phyloP scores from a whole-genome alignment of 2,113 vertebrate genomes.

The Oryctolagus cuniculus region DNA sequence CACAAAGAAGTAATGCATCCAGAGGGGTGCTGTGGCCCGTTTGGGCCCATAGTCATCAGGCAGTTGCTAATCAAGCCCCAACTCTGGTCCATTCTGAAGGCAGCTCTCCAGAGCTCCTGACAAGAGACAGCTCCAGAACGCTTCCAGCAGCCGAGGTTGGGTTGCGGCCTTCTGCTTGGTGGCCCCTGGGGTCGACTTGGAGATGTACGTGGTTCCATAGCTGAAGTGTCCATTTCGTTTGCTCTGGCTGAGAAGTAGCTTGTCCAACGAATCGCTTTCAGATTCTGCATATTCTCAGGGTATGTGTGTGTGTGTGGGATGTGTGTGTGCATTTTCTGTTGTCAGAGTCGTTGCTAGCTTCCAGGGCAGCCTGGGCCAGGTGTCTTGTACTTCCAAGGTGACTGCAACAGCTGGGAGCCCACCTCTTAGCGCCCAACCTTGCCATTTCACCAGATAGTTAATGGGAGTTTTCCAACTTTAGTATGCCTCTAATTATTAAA shows the following conservation, averaged over 20 bases:
- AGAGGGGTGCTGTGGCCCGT: neutral
- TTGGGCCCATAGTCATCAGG: neutral
- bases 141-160: neutral
- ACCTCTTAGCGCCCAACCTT: neutral
- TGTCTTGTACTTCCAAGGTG: neutral
- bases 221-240: neutral
- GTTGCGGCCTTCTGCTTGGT: neutral
- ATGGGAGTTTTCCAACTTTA: neutral
- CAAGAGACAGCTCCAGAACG: neutral
- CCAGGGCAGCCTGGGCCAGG: neutral
- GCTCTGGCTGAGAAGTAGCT: neutral
- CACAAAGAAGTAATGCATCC: neutral
- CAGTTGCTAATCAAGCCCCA: neutral
- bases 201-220: neutral
- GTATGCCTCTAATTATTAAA: neutral
- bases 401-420: neutral
- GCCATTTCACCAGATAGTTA: neutral
- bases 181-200: neutral
- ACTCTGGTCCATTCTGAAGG: too few species aligned
- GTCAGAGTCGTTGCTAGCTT: neutral
- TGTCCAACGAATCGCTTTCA: constrained; percentile 33
- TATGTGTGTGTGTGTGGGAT: neutral
- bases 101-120: neutral
- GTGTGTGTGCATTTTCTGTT: constrained; percentile 14
- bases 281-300: neutral